Evolutionary conservation across 2,888 invertebrate species (phyloP).

Genomic region (Papilio gigon): DNA sequence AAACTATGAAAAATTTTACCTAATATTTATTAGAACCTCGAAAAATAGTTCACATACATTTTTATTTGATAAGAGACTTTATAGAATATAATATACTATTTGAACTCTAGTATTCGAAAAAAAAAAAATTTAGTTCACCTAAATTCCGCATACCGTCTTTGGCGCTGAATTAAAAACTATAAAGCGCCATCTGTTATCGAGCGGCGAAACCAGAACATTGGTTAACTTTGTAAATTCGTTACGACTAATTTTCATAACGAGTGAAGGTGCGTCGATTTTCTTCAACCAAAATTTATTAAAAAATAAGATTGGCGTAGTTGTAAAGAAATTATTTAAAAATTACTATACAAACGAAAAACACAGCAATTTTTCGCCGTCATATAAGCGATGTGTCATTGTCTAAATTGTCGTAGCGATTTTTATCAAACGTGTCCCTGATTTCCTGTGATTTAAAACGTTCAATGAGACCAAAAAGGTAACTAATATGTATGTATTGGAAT

Average conservation of each 20-base stretch:
- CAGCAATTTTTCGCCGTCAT: neutral
- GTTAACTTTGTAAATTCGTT: neutral
- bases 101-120: neutral
- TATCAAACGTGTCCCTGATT: neutral
- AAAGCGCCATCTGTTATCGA: slow-evolving; percentile 69
- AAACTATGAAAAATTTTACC: no score
- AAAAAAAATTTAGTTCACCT: slow-evolving; percentile 41
- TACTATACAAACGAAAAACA: neutral
- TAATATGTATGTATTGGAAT: slow-evolving; percentile 31
- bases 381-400: neutral
- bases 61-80: neutral
- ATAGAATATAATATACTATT: neutral
- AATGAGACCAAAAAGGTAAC: slow-evolving; percentile 1
- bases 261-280: neutral
- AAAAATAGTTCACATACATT: no score
- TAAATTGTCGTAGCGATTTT: neutral
- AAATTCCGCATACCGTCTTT: slow-evolving; percentile 14
- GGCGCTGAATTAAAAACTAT: slow-evolving; percentile 48
- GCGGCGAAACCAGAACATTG: slow-evolving; percentile 57
- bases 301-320: neutral
- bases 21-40: no score
- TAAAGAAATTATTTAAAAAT: neutral
- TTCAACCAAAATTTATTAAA: neutral
- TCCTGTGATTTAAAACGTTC: neutral
- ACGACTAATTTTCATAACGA: neutral